Percentiles rank a stretch among this genome's conserved stretches.
Conservation (phyloP, 2,888 invertebrate species). For the Neelides folsomi region DNA sequence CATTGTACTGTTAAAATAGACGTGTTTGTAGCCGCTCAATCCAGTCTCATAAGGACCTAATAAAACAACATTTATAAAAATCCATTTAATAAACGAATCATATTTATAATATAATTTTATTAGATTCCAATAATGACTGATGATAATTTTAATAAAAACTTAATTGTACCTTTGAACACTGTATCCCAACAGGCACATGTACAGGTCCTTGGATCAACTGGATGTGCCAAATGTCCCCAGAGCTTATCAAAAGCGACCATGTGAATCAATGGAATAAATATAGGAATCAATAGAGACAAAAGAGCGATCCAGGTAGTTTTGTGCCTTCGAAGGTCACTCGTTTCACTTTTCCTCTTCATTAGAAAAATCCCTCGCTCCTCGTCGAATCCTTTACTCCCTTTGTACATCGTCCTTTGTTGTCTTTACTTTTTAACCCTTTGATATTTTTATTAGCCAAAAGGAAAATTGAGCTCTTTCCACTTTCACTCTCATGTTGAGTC, state of each 20-base stretch:
- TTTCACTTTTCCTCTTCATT: neutral
- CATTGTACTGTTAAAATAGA: conserved; percentile 55
- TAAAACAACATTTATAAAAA: conserved; percentile 27
- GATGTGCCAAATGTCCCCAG: conserved; percentile 54
- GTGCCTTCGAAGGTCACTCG: conserved; percentile 7
- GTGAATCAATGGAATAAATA: conserved; percentile 49
- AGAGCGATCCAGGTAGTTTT: conserved; percentile 9
- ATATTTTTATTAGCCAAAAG: no score
- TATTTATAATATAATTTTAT: neutral
- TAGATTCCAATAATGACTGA: neutral
- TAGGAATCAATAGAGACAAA: conserved; percentile 23
- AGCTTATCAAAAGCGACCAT: conserved; percentile 50
- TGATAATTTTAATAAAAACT: neutral
- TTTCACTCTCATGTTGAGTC: no score
- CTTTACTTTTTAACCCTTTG: no score
- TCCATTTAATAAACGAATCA: neutral
- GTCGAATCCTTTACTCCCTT: conserved; percentile 3
- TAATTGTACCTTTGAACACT: conserved; percentile 51
- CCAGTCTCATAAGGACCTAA: conserved; percentile 54
- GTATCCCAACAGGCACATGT: conserved; percentile 65
- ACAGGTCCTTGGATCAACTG: conserved; percentile 51
- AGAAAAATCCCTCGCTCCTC: neutral
- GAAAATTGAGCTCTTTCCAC: no score
- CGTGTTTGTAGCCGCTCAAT: conserved; percentile 54
- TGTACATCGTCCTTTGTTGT: no score